Percentiles rank a stretch among this genome's conserved stretches.
phyloP scores from a whole-genome alignment of 1,140 invertebrate species.

The Drosophila repletoides region DNA sequence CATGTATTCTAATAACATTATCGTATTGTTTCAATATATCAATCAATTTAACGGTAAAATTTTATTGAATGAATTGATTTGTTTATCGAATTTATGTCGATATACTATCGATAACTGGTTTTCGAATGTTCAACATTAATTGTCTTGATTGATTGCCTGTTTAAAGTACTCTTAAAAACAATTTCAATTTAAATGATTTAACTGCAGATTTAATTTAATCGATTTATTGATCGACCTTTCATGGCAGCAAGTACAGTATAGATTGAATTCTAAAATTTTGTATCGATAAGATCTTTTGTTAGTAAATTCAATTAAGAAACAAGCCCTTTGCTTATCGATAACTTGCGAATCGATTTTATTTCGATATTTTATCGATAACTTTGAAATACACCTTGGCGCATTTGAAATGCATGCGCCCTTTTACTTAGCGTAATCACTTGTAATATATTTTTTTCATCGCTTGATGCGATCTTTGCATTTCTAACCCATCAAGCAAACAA shows the following conservation, averaged over 20 bases:
- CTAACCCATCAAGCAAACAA: conserved; percentile 23
- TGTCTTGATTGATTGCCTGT: too few relatives aligned
- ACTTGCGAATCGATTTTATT: conserved; percentile 2
- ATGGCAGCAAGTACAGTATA: too few relatives aligned
- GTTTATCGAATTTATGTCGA: not conserved
- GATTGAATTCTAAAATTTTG: not conserved
- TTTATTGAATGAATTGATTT: conserved; percentile 1
- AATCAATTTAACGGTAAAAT: conserved; percentile 11
- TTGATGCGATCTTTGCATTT: conserved; percentile 26
- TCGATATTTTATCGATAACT: not conserved
- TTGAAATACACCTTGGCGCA: not conserved
- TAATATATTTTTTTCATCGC: not conserved
- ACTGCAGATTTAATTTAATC: too few relatives aligned
- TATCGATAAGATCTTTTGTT: conserved; percentile 1
- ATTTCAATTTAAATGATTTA: too few relatives aligned
- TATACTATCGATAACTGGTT: conserved; percentile 7
- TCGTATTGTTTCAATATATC: conserved; percentile 1
- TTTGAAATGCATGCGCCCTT: conserved; percentile 1
- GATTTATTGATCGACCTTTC: too few relatives aligned
- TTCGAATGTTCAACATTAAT: not conserved
- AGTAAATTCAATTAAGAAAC: too few relatives aligned
- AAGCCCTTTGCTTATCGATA: not conserved
- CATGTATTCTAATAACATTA: not conserved
- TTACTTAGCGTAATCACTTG: not conserved
- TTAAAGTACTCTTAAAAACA: too few relatives aligned